Percentiles rank a stretch among this genome's conserved stretches.
Conservation (phyloP, 2,113 vertebrate species). For the Bagarius yarrelli region DNA sequence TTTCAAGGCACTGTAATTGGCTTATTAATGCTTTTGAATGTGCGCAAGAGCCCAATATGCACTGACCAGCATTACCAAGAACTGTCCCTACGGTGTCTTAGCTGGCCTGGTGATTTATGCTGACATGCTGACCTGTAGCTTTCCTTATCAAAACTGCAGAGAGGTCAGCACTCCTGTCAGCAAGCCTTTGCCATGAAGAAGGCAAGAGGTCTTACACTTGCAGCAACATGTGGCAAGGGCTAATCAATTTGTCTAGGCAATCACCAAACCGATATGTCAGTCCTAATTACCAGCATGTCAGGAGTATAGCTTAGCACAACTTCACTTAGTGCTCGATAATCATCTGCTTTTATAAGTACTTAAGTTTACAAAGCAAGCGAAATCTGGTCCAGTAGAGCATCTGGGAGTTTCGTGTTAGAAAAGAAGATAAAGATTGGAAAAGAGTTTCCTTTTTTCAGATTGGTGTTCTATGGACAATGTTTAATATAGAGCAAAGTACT, state of each 20-base stretch:
- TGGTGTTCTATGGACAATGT: not conserved
- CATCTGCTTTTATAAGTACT: slow-evolving; percentile 19
- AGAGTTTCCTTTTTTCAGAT: not conserved
- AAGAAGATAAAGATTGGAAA: not conserved
- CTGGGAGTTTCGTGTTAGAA: not conserved
- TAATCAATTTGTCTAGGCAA: slow-evolving; percentile 40
- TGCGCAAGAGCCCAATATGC: not conserved
- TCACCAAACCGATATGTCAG: slow-evolving; percentile 32
- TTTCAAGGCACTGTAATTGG: too few relatives aligned
- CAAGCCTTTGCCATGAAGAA: slow-evolving; percentile 7
- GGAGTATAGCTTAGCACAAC: slow-evolving; percentile 23
- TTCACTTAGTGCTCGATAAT: slow-evolving; percentile 32
- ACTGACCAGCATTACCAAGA: slow-evolving; percentile 7
- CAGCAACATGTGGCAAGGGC: slow-evolving; percentile 27
- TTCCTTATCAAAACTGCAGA: slow-evolving; percentile 28
- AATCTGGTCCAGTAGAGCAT: slow-evolving; percentile 16
- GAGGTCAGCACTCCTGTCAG: slow-evolving; percentile 27
- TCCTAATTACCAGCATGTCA: slow-evolving; percentile 37
- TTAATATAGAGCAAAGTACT: not conserved
- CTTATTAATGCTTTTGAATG: not conserved
- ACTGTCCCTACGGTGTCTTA: not conserved
- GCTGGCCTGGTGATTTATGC: slow-evolving; percentile 13
- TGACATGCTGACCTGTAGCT: slow-evolving; percentile 6
- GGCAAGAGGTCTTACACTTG: slow-evolving; percentile 26
- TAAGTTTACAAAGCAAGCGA: slow-evolving; percentile 16